Percentiles rank a stretch among this genome's conserved stretches.
phyloP scores from a whole-genome alignment of 2,888 invertebrate species.

The Mesorhabditis spiculigera region DNA sequence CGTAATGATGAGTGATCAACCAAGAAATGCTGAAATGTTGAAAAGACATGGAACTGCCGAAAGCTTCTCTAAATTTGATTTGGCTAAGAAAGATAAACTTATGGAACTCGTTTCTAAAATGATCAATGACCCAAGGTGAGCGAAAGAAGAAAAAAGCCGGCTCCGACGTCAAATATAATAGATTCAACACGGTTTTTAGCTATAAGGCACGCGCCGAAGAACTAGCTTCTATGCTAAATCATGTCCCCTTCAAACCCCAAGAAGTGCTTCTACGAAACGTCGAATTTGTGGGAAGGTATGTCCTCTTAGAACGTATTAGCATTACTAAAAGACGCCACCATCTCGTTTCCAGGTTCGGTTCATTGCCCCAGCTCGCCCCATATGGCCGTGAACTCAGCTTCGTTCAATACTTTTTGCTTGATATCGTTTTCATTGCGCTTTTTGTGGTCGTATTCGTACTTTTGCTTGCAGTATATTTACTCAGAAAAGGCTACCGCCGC shows the following conservation, averaged over 20 bases:
- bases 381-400: neutral
- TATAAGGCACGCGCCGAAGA: neutral
- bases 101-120: neutral
- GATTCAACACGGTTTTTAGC: neutral
- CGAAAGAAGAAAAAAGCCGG: neutral
- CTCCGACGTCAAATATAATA: neutral
- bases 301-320: neutral
- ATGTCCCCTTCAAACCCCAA: neutral
- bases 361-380: neutral
- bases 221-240: neutral
- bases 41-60: neutral
- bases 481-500: too few relatives aligned
- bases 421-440: neutral
- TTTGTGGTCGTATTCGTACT: neutral
- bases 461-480: neutral
- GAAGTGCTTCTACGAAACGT: neutral
- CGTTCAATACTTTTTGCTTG: neutral
- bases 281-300: neutral
- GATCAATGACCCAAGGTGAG: neutral
- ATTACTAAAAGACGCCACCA: neutral
- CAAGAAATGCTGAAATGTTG: constrained; percentile 1
- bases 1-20: neutral
- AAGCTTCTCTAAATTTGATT: neutral
- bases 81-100: neutral
- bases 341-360: neutral